Percentiles rank a stretch among this genome's conserved stretches.
phyloP scores from a whole-genome alignment of 2,888 invertebrate species.

The Latrodectus hesperus region DNA sequence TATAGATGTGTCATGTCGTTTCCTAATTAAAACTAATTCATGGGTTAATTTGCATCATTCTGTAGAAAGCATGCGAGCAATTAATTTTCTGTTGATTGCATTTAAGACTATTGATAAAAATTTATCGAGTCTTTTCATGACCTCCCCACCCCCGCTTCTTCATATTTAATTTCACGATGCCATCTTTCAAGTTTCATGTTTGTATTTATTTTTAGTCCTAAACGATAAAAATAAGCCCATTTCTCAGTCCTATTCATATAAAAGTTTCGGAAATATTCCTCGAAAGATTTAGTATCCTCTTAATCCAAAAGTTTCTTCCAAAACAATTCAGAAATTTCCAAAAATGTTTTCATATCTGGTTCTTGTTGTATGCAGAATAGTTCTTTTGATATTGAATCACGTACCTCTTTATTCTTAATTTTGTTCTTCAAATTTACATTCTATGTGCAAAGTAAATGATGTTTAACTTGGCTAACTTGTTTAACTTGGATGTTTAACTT shows the following conservation, averaged over 20 bases:
- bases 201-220: neutral
- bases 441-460: too few relatives aligned
- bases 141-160: too few relatives aligned
- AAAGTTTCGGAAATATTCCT: neutral
- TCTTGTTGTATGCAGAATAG: neutral
- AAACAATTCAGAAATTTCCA: neutral
- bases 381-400: neutral
- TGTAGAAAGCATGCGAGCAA: too few relatives aligned
- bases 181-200: too few relatives aligned
- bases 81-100: too few relatives aligned
- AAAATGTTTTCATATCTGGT: neutral
- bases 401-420: neutral
- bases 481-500: too few relatives aligned
- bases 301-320: neutral
- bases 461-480: too few relatives aligned
- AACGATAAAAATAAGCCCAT: neutral
- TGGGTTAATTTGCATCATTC: neutral
- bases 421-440: neutral
- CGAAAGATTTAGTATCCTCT: neutral
- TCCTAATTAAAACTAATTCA: neutral
- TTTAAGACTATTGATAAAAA: too few relatives aligned
- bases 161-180: too few relatives aligned
- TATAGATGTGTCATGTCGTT: too few relatives aligned
- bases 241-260: neutral
- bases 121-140: too few relatives aligned